Evolutionary conservation across 2,888 invertebrate genomes (phyloP).

Genomic region (Tachina fera): DNA sequence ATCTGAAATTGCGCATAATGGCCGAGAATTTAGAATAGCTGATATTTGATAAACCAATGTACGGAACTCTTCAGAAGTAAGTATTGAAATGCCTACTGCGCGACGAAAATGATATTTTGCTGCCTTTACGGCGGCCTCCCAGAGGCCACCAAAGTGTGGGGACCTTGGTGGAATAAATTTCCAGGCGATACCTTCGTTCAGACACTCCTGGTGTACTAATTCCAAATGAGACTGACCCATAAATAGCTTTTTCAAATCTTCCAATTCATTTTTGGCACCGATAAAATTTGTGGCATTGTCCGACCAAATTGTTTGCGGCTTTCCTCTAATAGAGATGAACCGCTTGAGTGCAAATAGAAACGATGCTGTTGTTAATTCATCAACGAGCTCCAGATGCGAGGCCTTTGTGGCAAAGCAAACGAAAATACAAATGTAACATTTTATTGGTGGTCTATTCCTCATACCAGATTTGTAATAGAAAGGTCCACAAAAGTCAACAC

Average conservation of each 20-base stretch:
- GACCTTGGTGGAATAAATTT: conserved; percentile 4
- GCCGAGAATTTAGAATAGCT: conserved; percentile 30
- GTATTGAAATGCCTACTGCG: not conserved
- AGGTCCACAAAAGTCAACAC: too few species aligned
- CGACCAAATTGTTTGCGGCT: conserved; percentile 7
- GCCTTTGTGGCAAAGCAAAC: conserved; percentile 1
- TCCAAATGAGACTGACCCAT: not conserved
- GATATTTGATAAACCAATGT: conserved; percentile 1
- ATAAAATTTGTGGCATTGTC: conserved; percentile 14
- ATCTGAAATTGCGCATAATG: not conserved
- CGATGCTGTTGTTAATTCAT: not conserved
- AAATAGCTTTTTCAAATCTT: too few species aligned
- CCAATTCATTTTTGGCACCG: not conserved
- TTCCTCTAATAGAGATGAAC: not conserved
- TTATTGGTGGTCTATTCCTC: not conserved
- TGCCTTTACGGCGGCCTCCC: not conserved
- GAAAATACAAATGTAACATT: not conserved
- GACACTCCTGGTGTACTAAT: not conserved
- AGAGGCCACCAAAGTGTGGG: conserved; percentile 22
- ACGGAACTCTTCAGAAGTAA: not conserved
- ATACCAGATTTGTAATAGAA: not conserved
- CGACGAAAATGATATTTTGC: conserved; percentile 1
- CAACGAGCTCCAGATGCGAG: not conserved
- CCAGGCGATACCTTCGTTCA: not conserved
- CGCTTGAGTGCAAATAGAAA: not conserved